Base-by-base conservation (phyloP, 2,113 vertebrate species). In the Speoplatyrhinus poulsoni region DNA sequence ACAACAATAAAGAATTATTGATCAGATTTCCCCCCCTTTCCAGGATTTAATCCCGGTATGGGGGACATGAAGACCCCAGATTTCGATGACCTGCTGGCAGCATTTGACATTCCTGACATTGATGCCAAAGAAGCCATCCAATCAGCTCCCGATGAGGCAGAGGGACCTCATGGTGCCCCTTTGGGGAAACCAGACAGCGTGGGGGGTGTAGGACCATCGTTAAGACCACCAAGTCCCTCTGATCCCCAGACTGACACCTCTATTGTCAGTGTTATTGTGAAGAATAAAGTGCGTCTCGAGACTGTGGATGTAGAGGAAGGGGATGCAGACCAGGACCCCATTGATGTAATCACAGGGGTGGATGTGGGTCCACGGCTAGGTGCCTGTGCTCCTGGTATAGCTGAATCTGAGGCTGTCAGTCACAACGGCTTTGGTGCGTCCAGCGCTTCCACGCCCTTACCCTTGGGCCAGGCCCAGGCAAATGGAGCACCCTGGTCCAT, bases 31-130 rank as follows among this genome's bases (percentile, higher is more conserved):
- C n/a, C 69, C 7, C 17, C 7, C 26, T 33, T 65, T 60, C 5
- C 80, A 91, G 93, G 92, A 89, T 87, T 82, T 72, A 70, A 84
- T 86, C 83, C 89, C 91, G 83, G 83, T 87, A 98, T 98, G 96
- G 96, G 96, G 83, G 96, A 98, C 93, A 98, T 98, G 96, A 98
- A 98, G 76, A 98, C 96, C 33, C 96, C 96, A 26, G 96, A 98
- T 79, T 98, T 98, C 0, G 96, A 98, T 41, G 96, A 98, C 92
- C 95, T 98, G 3, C 82, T 98, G 90, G 96, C 96, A 66, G 96
- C 96, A 3, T 98, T 98, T 47, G 96, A 98, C 85, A 98, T 98
- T 62, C 96, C 96, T 0, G 96, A 98, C 84, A 96, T 98, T 3
- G 96, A 98, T 84, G 91, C 96, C 0, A 96, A 96, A 52, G 96